Evolutionary conservation across 2,888 invertebrate species (phyloP).

Genomic region (Muschampia plurimacula): DNA sequence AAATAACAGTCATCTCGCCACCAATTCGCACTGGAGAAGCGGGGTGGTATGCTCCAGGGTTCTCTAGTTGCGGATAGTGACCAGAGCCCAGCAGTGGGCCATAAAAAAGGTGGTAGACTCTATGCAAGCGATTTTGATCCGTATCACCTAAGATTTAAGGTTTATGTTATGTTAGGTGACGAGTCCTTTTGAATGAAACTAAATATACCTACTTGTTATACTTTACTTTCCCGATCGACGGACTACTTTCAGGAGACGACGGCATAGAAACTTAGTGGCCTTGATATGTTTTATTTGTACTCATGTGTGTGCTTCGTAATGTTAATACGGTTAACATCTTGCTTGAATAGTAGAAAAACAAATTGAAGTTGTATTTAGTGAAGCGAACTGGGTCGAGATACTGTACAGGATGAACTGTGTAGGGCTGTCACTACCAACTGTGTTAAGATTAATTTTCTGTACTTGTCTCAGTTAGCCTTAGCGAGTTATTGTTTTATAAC

Average conservation of each 20-base stretch:
- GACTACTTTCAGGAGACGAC: constrained; percentile 21
- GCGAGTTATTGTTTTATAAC: too few relatives aligned
- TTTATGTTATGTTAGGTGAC: neutral
- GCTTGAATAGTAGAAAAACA: constrained; percentile 31
- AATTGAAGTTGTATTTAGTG: constrained; percentile 32
- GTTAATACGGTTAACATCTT: constrained; percentile 35
- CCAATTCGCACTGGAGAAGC: too few relatives aligned
- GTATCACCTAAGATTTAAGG: neutral
- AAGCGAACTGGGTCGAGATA: constrained; percentile 29
- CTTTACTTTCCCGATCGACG: constrained; percentile 23
- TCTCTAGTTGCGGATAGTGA: too few relatives aligned
- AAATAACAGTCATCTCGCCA: too few relatives aligned
- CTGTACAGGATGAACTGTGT: constrained; percentile 12
- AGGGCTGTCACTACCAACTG: constrained; percentile 10
- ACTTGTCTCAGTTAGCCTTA: too few relatives aligned
- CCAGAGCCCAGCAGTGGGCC: too few relatives aligned
- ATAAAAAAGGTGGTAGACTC: too few relatives aligned
- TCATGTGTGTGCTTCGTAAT: constrained; percentile 3
- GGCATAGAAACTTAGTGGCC: constrained; percentile 25
- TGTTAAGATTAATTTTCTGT: too few relatives aligned
- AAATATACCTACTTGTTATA: neutral
- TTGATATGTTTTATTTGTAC: constrained; percentile 19
- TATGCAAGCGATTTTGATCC: neutral
- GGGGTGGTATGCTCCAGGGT: too few relatives aligned
- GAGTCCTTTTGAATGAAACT: constrained; percentile 5